phyloP scores from a whole-genome alignment of 2,888 invertebrate genomes.

The Hirtodrosophila histrioides region DNA sequence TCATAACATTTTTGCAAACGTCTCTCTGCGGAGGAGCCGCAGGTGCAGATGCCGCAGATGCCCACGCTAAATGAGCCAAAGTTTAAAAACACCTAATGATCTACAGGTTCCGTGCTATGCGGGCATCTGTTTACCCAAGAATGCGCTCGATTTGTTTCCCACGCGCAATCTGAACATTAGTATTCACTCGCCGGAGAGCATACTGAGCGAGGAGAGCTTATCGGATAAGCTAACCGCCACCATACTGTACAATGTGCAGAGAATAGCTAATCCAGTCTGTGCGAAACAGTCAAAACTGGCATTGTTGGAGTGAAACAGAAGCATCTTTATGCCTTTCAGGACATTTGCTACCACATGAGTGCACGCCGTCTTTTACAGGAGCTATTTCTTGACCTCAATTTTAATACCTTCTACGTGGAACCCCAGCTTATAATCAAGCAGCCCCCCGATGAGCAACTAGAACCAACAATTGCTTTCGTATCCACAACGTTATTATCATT shows the following conservation, averaged over 20 bases:
- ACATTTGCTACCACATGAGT: constrained; percentile 93
- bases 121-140: constrained; percentile 84
- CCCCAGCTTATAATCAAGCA: constrained; percentile 85
- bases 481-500: neutral
- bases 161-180: constrained; percentile 80
- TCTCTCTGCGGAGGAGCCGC: constrained; percentile 80
- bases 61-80: constrained; percentile 81
- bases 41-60: constrained; percentile 81
- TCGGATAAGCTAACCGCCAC: constrained; percentile 82
- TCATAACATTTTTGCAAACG: constrained; percentile 60
- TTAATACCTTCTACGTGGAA: constrained; percentile 87
- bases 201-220: constrained; percentile 83
- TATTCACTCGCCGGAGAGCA: constrained; percentile 84
- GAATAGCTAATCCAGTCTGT: constrained; percentile 91
- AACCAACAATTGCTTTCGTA: neutral
- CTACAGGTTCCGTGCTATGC: constrained; percentile 84
- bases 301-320: constrained; percentile 90
- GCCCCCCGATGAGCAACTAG: constrained; percentile 34
- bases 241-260: constrained; percentile 89
- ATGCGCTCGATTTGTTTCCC: constrained; percentile 83
- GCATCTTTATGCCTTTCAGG: constrained; percentile 90
- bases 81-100: constrained; percentile 82
- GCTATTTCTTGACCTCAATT: constrained; percentile 93
- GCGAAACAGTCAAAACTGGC: constrained; percentile 92
- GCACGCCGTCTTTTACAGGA: constrained; percentile 96